Evolutionary conservation across 2,888 invertebrate species (phyloP), one percentile per base, ranked within the genome.

Genomic region (Lysandra coridon): DNA sequence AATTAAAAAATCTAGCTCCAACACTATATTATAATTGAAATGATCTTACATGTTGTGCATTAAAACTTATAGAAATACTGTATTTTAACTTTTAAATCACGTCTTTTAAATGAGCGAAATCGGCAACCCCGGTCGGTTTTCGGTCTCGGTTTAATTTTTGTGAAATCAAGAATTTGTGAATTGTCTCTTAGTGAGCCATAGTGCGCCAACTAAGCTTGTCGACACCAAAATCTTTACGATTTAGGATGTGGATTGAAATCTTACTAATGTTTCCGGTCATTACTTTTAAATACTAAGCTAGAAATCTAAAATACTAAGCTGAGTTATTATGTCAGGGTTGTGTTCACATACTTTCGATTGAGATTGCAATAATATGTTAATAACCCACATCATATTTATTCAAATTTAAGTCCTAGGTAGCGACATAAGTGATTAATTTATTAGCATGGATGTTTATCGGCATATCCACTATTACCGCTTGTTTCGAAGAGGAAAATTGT

Each of bases 321-420:
- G 6, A 76, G 17, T 74, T 79, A 74, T 74, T 40, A 79, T 79
- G 37, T 74, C 69, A 57, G n/a, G 44, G 74, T 17, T 73, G 37
- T 73, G 4, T 30, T 23, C 64, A 73, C 40, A 73, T 73, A 73
- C 73, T 73, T 33, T 73, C 73, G 37, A 40, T 17, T 17, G n/a
- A 73, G 6, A 40, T 64, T 73, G 73, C 40, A 73, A 30, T 73
- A 44, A 7, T 44, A 10, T 73, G n/a, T 40, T 57, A n/a, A 73
- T 30, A 73, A 73, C 73, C 73, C 73, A 40, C 40, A 73, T 73
- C n/a, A 40, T 40, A n/a, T 10, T 73, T 40, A 73, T 73, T 73
- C 1, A 73, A 79, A 69, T 79, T 40, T 6, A 7, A 7, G 53
- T 44, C n/a, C 44, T 44, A 12, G 10, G 3, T 60, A 74, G 53